phyloP scores from a whole-genome alignment of 2,888 invertebrate genomes.

The Pseudococcus viburni region DNA sequence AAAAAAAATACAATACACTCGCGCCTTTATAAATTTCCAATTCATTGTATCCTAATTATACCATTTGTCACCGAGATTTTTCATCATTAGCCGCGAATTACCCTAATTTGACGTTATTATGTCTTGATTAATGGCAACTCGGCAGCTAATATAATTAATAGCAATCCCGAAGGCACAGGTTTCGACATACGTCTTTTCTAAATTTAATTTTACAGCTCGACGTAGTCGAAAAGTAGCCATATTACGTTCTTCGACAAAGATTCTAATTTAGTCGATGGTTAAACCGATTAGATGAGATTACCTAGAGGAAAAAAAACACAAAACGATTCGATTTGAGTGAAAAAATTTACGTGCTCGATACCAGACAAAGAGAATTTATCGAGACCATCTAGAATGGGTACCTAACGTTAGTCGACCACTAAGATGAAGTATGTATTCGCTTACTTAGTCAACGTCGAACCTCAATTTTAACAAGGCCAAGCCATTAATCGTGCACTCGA shows the following conservation, averaged over 20 bases:
- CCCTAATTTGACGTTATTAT: conserved; percentile 34
- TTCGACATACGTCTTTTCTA: neutral
- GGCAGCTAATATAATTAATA: neutral
- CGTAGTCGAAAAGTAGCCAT: neutral
- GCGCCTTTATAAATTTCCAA: neutral
- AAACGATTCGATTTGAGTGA: neutral
- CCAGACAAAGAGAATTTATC: conserved; percentile 5
- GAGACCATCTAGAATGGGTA: neutral
- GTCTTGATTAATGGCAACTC: neutral
- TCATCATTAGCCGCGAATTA: conserved; percentile 43
- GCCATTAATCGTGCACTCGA: conserved; percentile 23
- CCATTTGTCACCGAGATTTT: conserved; percentile 27
- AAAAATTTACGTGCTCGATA: neutral
- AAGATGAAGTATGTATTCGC: neutral
- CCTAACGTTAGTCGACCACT: neutral
- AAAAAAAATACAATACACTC: neutral
- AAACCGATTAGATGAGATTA: neutral
- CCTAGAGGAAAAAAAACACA: neutral
- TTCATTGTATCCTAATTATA: conserved; percentile 9
- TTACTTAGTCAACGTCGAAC: conserved; percentile 1
- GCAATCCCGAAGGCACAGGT: neutral
- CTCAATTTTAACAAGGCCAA: conserved; percentile 17
- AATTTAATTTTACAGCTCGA: neutral
- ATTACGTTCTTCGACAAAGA: neutral
- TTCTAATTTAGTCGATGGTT: neutral